These are phyloP conservation scores for Hemichromis elongatus DNA, from an alignment of 2,113 vertebrate species.

Conservation along the genomic window DNA sequence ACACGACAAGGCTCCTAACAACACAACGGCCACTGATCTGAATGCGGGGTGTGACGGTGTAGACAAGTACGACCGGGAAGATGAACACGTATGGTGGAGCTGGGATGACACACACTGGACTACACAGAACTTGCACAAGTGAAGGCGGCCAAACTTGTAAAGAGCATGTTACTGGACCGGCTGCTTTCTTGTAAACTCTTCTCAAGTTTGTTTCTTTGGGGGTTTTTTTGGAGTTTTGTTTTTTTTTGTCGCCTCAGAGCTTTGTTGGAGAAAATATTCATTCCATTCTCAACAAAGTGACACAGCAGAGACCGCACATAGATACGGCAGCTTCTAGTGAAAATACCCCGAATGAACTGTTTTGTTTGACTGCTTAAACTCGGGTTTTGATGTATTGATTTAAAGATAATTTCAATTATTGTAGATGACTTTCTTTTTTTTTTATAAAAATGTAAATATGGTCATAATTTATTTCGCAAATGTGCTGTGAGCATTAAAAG, in stretches of 20 bases:
- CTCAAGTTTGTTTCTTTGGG: neutral
- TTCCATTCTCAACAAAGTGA: neutral
- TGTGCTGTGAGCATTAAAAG: neutral
- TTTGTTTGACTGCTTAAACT: neutral
- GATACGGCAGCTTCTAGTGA: slow-evolving; percentile 22
- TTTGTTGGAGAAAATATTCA: neutral
- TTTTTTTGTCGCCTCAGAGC: neutral
- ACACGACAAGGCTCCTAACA: neutral
- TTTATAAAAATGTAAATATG: slow-evolving; percentile 3
- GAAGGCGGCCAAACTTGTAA: slow-evolving; percentile 16
- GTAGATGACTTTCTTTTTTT: neutral
- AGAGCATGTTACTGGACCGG: slow-evolving; percentile 29
- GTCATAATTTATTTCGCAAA: neutral
- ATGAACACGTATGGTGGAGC: slow-evolving; percentile 59
- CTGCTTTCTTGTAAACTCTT: slow-evolving; percentile 32
- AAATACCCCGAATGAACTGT: neutral
- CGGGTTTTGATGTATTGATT: neutral
- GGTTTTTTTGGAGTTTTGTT: neutral
- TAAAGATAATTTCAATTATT: neutral
- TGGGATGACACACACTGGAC: slow-evolving; percentile 72
- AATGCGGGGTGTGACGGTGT: neutral
- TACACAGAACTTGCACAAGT: slow-evolving; percentile 21
- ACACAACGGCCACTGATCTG: neutral
- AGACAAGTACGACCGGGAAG: slow-evolving; percentile 18
- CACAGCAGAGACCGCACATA: neutral